Percentiles rank a stretch among this genome's conserved stretches.
These are phyloP conservation scores for Sminthurinus aureus DNA, from an alignment of 2,888 invertebrate genomes.

Conservation along the genomic window DNA sequence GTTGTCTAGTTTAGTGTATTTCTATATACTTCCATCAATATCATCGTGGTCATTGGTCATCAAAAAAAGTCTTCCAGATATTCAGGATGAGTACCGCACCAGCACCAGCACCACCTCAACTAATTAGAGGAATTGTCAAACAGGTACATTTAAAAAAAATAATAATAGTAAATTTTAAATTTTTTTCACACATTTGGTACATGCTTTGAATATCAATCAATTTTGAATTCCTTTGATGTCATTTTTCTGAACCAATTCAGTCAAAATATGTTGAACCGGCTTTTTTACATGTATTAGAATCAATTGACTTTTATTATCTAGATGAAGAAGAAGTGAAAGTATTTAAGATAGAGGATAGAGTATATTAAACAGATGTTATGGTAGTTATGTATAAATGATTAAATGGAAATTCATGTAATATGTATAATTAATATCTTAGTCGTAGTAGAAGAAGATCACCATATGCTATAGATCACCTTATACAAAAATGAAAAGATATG, in stretches of 20 bases:
- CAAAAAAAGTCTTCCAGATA: conserved; percentile 37
- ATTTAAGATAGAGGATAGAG: neutral
- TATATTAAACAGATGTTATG: neutral
- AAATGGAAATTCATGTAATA: neutral
- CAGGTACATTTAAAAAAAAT: conserved; percentile 65
- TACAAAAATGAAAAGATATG: neutral
- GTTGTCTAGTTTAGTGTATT: too few species aligned
- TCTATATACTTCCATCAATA: too few species aligned
- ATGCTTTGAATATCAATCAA: neutral
- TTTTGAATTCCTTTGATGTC: neutral
- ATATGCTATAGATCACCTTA: neutral
- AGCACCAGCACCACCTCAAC: conserved; percentile 48
- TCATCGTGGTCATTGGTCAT: too few species aligned
- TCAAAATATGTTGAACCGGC: neutral
- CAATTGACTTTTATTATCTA: neutral
- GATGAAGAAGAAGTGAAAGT: neutral
- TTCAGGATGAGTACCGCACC: conserved; percentile 61
- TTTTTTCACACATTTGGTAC: neutral
- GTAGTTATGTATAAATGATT: neutral
- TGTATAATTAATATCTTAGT: neutral
- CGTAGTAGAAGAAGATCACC: conserved; percentile 5
- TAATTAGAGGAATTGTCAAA: conserved; percentile 69
- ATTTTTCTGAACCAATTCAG: neutral
- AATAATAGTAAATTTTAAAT: neutral
- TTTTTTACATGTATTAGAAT: too few species aligned